Conservation (phyloP, 35 echinoderm and acorn worm genomes). For the Diadema setosum region DNA sequence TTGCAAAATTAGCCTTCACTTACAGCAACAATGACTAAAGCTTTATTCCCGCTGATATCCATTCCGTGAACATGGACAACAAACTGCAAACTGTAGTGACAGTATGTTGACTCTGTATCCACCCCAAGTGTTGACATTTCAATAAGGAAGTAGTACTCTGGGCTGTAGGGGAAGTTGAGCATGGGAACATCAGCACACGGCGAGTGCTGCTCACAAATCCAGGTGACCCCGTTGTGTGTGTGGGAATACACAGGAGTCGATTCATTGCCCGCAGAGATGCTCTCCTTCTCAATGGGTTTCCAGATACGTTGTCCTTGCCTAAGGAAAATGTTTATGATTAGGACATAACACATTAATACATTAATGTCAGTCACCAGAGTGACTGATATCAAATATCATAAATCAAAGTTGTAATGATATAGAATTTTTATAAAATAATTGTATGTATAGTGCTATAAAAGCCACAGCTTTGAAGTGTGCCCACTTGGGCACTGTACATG, state of each 20-base stretch:
- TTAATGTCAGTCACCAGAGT: no score
- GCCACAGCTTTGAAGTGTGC: no score
- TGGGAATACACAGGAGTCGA: constrained; percentile 25
- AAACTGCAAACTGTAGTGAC: constrained; percentile 25
- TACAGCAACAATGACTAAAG: constrained; percentile 22
- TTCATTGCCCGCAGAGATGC: constrained; percentile 2
- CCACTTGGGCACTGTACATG: no score
- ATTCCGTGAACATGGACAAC: constrained; percentile 46
- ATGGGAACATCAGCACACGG: constrained; percentile 40
- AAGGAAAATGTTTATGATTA: background rate
- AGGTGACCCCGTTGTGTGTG: background rate
- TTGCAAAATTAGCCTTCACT: background rate
- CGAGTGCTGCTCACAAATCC: constrained; percentile 30
- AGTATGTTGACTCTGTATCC: constrained; percentile 16
- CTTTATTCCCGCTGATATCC: constrained; percentile 1
- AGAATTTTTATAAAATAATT: no score
- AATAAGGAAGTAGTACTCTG: constrained; percentile 60
- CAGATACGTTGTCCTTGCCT: constrained; percentile 14
- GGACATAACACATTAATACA: no score
- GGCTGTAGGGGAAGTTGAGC: constrained; percentile 8
- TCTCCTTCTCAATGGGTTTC: background rate
- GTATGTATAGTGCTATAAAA: no score
- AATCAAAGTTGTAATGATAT: no score
- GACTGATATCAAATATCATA: no score
- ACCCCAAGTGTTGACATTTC: constrained; percentile 29